Evolutionary conservation across 2,797 vertebrate species (phyloP).

Genomic region (Holocentrus rufus): DNA sequence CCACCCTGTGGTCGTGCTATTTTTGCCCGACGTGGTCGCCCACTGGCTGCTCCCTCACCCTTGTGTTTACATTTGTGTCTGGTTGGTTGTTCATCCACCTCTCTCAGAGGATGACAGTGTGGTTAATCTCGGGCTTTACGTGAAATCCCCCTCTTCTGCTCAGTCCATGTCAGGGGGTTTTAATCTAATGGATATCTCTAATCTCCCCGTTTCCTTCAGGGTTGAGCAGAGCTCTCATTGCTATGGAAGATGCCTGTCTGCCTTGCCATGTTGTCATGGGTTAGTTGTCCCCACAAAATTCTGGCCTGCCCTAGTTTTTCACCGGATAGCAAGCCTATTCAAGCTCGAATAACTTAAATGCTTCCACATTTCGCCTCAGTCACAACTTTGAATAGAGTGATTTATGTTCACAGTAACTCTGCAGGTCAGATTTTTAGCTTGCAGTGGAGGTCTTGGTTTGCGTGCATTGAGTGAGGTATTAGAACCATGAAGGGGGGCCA

Average conservation of each 20-base stretch:
- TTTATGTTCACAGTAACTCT: neutral
- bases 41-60: conserved; percentile 48
- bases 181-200: conserved; percentile 55
- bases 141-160: conserved; percentile 55
- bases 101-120: conserved; percentile 34
- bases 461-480: neutral
- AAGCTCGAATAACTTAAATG: conserved; percentile 39
- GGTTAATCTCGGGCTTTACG: conserved; percentile 61
- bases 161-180: conserved; percentile 35
- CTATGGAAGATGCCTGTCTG: conserved; percentile 19
- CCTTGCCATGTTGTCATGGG: conserved; percentile 28
- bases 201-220: conserved; percentile 34
- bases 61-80: conserved; percentile 63
- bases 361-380: conserved; percentile 33
- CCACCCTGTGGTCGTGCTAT: conserved; percentile 39
- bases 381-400: conserved; percentile 16
- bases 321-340: conserved; percentile 34
- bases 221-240: neutral
- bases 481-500: neutral
- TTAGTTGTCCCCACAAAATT: conserved; percentile 16
- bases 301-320: conserved; percentile 45
- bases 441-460: neutral
- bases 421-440: neutral
- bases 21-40: conserved; percentile 56
- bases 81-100: conserved; percentile 45